Percentiles rank a stretch among this genome's conserved stretches.
Evolutionary conservation across 2,888 invertebrate genomes (phyloP).

Genomic region (Drosophila emarginata): DNA sequence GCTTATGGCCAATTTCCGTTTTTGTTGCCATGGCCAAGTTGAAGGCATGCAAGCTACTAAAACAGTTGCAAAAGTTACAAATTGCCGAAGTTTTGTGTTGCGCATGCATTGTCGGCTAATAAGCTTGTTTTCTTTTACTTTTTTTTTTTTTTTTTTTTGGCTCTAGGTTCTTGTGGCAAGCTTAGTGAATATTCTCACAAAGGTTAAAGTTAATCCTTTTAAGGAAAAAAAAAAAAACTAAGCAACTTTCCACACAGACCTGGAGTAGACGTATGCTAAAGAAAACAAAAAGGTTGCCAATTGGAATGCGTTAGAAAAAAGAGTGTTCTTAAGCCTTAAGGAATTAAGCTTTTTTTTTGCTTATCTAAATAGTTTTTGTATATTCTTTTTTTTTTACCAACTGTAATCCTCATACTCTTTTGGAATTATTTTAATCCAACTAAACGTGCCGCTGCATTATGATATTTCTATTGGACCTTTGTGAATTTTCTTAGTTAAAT

Average conservation of each 20-base stretch:
- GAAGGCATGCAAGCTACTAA: slow-evolving; percentile 11
- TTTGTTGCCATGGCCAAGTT: slow-evolving; percentile 43
- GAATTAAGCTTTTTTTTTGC: no score
- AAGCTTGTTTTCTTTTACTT: background rate
- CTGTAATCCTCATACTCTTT: no score
- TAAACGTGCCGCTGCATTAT: no score
- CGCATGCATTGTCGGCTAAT: slow-evolving; percentile 9
- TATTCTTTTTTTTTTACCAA: no score
- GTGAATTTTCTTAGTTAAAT: no score
- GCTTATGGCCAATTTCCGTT: slow-evolving; percentile 74
- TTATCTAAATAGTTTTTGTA: no score
- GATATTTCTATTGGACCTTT: no score
- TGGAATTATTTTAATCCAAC: no score
- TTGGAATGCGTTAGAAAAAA: no score
- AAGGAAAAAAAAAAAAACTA: background rate
- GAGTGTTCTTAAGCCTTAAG: no score
- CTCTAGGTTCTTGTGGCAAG: background rate
- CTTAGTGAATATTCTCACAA: background rate
- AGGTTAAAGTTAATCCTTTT: background rate
- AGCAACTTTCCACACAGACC: background rate
- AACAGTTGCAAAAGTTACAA: slow-evolving; percentile 13
- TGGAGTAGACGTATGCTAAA: no score
- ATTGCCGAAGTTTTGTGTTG: slow-evolving; percentile 7
- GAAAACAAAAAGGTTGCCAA: no score
- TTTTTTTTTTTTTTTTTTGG: background rate